These are phyloP conservation scores for Marmota flaviventris DNA, from an alignment of 2,113 vertebrate species.

Conservation along the genomic window DNA sequence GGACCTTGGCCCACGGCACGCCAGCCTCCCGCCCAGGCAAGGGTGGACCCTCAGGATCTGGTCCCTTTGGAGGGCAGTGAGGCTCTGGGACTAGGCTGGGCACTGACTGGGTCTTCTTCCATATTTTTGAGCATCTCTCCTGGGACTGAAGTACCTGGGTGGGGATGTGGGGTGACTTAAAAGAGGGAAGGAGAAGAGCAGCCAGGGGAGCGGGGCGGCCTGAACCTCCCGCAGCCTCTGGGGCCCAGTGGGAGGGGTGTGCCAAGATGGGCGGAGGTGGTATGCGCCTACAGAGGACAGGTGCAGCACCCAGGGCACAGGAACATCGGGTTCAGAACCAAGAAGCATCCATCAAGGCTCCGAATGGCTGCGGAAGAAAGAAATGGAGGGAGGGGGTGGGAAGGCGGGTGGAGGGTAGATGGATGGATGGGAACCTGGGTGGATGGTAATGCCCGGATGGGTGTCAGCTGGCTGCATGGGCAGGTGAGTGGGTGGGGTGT, in stretches of 20 bases:
- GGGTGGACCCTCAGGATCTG: fast-evolving
- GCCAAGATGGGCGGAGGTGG: no score
- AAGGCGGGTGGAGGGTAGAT: background rate
- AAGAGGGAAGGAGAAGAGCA: background rate
- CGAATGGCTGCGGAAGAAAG: background rate
- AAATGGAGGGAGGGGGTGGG: fast-evolving
- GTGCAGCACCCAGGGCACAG: background rate
- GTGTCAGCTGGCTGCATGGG: no score
- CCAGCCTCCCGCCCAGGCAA: background rate
- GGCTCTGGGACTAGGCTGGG: background rate
- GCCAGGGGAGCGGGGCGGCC: background rate
- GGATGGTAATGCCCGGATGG: background rate
- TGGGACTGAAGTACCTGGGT: background rate
- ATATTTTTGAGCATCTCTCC: background rate
- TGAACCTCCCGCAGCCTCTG: fast-evolving
- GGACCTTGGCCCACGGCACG: background rate
- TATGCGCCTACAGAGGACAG: background rate
- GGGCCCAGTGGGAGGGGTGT: fast-evolving
- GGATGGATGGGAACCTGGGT: fast-evolving
- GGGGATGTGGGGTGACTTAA: background rate
- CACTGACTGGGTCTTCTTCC: background rate
- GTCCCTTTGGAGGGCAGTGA: background rate
- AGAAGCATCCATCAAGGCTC: background rate
- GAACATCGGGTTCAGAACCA: background rate
- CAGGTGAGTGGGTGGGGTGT: background rate